Base-by-base conservation (phyloP, 1,140 invertebrate species). In the Sycobia sp. region DNA sequence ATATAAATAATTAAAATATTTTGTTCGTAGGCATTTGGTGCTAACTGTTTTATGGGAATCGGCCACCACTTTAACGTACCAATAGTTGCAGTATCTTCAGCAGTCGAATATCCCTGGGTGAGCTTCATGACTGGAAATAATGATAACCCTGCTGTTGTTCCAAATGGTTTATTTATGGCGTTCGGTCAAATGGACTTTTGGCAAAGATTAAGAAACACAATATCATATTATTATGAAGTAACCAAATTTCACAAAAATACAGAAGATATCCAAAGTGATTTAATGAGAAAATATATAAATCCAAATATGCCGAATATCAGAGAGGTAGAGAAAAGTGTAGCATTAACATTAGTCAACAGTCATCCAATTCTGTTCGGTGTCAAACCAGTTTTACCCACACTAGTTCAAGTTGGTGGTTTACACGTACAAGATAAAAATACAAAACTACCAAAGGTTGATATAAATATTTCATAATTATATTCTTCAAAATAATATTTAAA, bases 111-210 rank as follows among this genome's bases (percentile, higher is more conserved):
- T 51, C 85, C 85, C 2, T 88, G 86, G 86, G 76, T 86, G 0
- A 86, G 86, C 53, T 83, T 85, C 36, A 84, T 85, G 65, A 71
- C 86, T 23, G 86, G 84, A 7, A 87, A 87, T 69, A 84, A 85
- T 2, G 82, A 86, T 22, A 85, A 83, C 25, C 79, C 84, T 0
- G 81, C 86, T 2, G 84, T 85, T 57, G 83, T 89, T 65, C 87
- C 87, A 1, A 81, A 83, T 27, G 83, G 63, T 78, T 81, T 38
- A 83, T 87, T 67, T 67, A 78, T 22, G 87, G 88, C 87, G 83
- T 70, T 66, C 7, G 59, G 65, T 20, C 16, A 69, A 14, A 68
- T 70, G 66, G 56, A 66, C 41, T 73, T 79, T 38, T 50, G 56
- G 36, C 60, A 77, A 62, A 63, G 79, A 29, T 16, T 77, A 0